Evolutionary conservation across 2,888 invertebrate species (phyloP).

Genomic region (Candidula unifasciata): DNA sequence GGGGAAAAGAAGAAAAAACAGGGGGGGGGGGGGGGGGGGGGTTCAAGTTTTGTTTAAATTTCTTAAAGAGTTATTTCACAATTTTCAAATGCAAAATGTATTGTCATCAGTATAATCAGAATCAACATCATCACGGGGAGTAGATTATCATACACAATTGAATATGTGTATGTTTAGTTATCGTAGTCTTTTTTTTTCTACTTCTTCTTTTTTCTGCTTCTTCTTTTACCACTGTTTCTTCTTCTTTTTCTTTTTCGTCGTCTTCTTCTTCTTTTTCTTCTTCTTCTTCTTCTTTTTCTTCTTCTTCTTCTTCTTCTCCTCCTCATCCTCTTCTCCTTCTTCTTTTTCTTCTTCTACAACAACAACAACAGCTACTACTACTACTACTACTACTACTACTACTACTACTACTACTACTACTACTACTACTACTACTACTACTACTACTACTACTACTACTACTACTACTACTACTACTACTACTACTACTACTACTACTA

Average conservation of each 20-base stretch:
- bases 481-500: slow-evolving; percentile 39
- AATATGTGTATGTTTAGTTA: too few species aligned
- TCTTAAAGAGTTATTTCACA: too few species aligned
- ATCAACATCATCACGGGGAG: too few species aligned
- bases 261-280: neutral
- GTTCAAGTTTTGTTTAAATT: too few species aligned
- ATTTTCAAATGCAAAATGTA: too few species aligned
- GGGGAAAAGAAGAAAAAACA: too few species aligned
- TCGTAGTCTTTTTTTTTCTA: too few species aligned
- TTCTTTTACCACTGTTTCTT: neutral
- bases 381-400: slow-evolving; percentile 33
- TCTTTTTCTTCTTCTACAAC: neutral
- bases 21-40: too few species aligned
- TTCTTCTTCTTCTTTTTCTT: slow-evolving; percentile 7
- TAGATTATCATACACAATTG: too few species aligned
- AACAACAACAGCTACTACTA: slow-evolving; percentile 2
- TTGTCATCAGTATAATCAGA: too few species aligned
- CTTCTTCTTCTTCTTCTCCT: slow-evolving; percentile 12
- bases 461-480: slow-evolving; percentile 28
- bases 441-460: slow-evolving; percentile 30
- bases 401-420: slow-evolving; percentile 38
- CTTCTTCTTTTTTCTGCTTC: too few species aligned
- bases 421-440: slow-evolving; percentile 50
- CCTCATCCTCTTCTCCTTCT: slow-evolving; percentile 23
- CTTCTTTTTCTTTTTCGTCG: neutral